Base-by-base conservation (phyloP, 2,113 vertebrate species). In the Zosterops pallidus region DNA sequence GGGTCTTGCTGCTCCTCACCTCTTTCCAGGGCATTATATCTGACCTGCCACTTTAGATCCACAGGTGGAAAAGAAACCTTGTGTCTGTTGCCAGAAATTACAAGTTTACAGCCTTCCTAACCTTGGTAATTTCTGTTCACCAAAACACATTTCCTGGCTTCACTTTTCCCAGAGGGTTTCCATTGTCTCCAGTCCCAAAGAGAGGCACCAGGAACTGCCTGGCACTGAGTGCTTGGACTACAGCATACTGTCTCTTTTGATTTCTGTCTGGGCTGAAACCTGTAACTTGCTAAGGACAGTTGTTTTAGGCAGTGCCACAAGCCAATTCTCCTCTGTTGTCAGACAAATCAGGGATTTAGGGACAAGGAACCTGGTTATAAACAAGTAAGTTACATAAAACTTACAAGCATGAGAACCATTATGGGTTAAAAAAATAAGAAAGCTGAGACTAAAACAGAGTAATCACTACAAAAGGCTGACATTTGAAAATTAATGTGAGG, bases 181-280 rank as follows among this genome's bases (percentile, higher is more conserved):
- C 24, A 41, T 26, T 22, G 12, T 11, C 23, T 71, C 47, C n/a
- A 71, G 39, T 6, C 9, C 53, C n/a, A 12, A 53, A 53, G 22
- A 77, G 20, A 47, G 17, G 35, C 33, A 35, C 4, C 10, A 77
- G 49, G 18, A 28, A 21, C n/a, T 18, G 9, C 37, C 29, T 47
- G 37, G 20, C 29, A 17, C 37, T 56, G 42, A n/a, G 37, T 20
- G 8, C 23, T 78, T 50, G 16, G 22, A 64, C 24, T 35, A 57
- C 24, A 52, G 33, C 0, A 0, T 9, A 6, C 24, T 5, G 4
- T 22, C 7, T 39, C 29, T 57, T 56, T n/a, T 9, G 9, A 68
- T 35, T 78, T 57, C 50, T 8, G 0, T 35, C 31, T 49, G 15
- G 35, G 60, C 14, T 35, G 42, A 77, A 85, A 44, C 18, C 5